phyloP scores from a whole-genome alignment of 2,888 invertebrate genomes.

The Onchidella celtica region DNA sequence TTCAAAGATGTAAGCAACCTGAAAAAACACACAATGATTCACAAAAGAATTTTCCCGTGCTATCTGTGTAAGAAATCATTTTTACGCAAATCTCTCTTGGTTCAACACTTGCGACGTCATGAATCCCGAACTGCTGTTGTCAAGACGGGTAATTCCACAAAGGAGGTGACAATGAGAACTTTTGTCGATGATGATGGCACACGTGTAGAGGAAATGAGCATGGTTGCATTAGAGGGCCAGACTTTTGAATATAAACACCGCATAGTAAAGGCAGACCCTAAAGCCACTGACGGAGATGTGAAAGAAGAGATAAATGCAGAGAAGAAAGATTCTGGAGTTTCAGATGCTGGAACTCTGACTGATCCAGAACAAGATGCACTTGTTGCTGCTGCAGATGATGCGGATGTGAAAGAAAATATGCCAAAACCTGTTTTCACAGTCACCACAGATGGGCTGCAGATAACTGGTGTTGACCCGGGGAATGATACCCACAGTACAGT shows the following conservation, averaged over 20 bases:
- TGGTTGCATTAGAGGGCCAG: conserved; percentile 43
- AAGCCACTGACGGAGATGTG: background rate
- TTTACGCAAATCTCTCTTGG: conserved; percentile 42
- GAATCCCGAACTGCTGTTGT: conserved; percentile 36
- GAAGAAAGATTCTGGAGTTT: background rate
- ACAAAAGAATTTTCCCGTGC: conserved; percentile 46
- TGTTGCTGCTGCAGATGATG: background rate
- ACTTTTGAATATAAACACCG: conserved; percentile 47
- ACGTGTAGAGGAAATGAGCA: conserved; percentile 50
- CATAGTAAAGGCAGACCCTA: conserved; percentile 42
- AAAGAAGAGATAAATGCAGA: conserved; percentile 25
- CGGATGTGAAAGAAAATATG: background rate
- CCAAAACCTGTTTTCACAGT: conserved; percentile 40
- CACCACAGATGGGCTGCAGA: conserved; percentile 28
- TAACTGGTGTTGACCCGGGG: conserved; percentile 7
- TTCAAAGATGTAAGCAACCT: conserved; percentile 50
- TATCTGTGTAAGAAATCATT: conserved; percentile 43
- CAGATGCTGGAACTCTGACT: conserved; percentile 9
- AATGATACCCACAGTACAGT: background rate
- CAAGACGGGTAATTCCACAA: conserved; percentile 33
- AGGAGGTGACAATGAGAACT: conserved; percentile 43
- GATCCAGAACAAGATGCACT: background rate
- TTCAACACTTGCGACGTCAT: conserved; percentile 33
- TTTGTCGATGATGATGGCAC: conserved; percentile 48
- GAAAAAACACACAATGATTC: conserved; percentile 48